Base-by-base conservation (phyloP, 2,888 invertebrate species). In the Alloplasta piceator region DNA sequence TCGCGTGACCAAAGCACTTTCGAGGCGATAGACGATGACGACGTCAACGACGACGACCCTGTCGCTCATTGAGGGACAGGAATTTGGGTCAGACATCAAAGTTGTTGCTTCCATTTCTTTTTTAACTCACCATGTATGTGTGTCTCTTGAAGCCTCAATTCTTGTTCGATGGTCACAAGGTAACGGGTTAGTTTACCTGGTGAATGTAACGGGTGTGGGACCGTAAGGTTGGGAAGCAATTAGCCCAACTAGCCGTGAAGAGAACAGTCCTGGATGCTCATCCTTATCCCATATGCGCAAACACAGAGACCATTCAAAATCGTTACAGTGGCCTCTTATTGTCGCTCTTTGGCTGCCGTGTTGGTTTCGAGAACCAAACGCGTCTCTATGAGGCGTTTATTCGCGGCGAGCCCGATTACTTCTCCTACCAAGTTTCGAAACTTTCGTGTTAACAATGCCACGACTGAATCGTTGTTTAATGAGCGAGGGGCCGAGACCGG, bases 1-100 rank as follows among this genome's bases (percentile, higher is more conserved):
- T 80, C 77, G 80, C 80, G 80, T 80, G 80, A 80, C 77, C 58
- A 58, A 80, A 80, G 58, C 68, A 80, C 73, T 80, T 68, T 67
- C 58, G 73, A 63, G 16, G 50, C 43, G 41, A 64, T 12, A 7
- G 26, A 52, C 52, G 26, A 50, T 12, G 48, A 48, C n/a, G 48
- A 38, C 56, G 58, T 60, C 52, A 50, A 67, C 48, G 67, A 68
- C 67, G 72, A 76, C 63, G 76, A 76, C 48, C 50, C 67, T 12
- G 58, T 46, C 38, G 39, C 39, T 26, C 10, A n/a, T 10, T 48
- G 67, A 46, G 56, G 39, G 10, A 26, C 26, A 70, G 66, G 73
- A 76, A 80, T 80, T 80, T 80, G 73, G 80, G 80, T 77, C 80
- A 73, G 63, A 52, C 68, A 36, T 52, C 55, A 10, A 52, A 12